Percentiles rank a stretch among this genome's conserved stretches.
Evolutionary conservation across 2,113 vertebrate genomes (phyloP).

Genomic region (Colius striatus): DNA sequence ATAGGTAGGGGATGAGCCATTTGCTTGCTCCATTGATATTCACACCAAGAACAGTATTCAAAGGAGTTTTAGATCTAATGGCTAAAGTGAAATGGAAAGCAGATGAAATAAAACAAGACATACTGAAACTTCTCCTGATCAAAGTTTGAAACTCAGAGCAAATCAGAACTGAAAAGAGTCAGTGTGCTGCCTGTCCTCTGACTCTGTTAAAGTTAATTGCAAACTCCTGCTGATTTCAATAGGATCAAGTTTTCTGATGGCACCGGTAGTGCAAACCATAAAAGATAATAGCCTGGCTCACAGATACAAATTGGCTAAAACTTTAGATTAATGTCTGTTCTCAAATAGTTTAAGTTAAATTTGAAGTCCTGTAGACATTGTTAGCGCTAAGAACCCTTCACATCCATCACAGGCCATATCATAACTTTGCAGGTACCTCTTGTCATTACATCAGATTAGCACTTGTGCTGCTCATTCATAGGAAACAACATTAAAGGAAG

Average conservation of each 20-base stretch:
- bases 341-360: not conserved
- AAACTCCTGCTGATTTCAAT: conserved; percentile 16
- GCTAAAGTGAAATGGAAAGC: conserved; percentile 14
- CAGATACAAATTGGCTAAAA: not conserved
- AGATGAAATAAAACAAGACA: not conserved
- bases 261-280: not conserved
- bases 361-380: not conserved
- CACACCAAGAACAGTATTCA: not conserved
- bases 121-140: not conserved
- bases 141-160: not conserved
- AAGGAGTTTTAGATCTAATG: not conserved
- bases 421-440: not conserved
- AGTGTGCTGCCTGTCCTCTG: not conserved
- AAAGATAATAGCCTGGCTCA: not conserved
- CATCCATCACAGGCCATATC: not conserved
- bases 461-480: not conserved
- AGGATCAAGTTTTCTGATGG: not conserved
- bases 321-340: not conserved
- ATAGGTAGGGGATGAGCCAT: not conserved
- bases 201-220: conserved; percentile 9
- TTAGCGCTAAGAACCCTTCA: not conserved
- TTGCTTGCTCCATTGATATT: not conserved
- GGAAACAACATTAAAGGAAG: not conserved
- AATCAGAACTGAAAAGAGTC: not conserved
- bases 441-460: not conserved